Conservation (phyloP, 2,113 vertebrate genomes). For the Epinephelus cyanopodus region DNA sequence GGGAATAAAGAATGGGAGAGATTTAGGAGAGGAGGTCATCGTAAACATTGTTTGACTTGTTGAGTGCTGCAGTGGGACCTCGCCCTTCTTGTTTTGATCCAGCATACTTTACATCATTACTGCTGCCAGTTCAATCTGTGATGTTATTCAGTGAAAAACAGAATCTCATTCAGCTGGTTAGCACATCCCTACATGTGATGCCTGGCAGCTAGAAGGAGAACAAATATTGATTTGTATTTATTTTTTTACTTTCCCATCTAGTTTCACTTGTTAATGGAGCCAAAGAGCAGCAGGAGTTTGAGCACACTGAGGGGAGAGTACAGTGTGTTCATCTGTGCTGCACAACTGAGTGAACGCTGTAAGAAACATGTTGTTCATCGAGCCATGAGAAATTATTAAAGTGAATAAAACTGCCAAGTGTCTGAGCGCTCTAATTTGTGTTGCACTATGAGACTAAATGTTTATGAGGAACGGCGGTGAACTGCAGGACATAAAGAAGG, state of each 20-base stretch:
- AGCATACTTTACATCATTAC: background rate
- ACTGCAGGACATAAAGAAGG: background rate
- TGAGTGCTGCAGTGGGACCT: background rate
- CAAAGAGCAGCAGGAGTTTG: background rate
- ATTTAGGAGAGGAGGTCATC: background rate
- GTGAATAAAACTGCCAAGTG: background rate
- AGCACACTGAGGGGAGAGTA: too few species aligned
- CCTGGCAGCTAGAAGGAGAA: background rate
- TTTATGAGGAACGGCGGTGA: background rate
- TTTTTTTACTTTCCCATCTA: background rate
- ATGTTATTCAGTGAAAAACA: background rate
- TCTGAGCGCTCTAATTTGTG: background rate
- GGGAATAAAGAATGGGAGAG: background rate
- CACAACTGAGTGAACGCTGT: background rate
- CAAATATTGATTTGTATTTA: background rate
- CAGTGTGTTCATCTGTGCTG: background rate
- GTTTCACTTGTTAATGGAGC: background rate
- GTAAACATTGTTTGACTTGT: background rate
- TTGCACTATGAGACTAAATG: too few species aligned
- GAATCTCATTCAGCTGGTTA: background rate
- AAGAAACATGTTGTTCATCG: background rate
- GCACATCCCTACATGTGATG: background rate
- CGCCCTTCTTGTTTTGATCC: background rate
- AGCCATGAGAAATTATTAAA: background rate
- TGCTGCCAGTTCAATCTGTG: background rate